Evolutionary conservation across 2,797 vertebrate genomes (phyloP), one percentile per base, ranked within the genome.

Genomic region (Onychomys arenicola): DNA sequence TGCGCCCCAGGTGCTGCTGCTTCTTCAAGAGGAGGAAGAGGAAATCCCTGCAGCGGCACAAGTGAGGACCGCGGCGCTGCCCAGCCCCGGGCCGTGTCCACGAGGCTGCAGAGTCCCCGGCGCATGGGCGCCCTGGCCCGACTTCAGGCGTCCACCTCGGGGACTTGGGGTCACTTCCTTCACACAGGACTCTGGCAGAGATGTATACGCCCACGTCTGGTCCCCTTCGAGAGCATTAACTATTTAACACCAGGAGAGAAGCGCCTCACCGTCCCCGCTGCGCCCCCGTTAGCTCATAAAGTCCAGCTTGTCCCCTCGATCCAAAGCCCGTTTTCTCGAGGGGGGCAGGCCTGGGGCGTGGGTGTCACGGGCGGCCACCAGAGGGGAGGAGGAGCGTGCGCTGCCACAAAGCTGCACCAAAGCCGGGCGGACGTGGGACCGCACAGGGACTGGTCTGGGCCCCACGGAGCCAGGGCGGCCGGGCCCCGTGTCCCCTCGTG

Each of bases 11-110:
- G 99, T 99, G 99, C 99, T 99, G 99, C 99, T 99, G 99, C 98
- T 99, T 99, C 99, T 99, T 99, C 98, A 99, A 99, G 97, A 99
- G 99, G 97, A 99, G 99, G 98, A 99, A 99, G 99, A 99, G 99
- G 99, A 99, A 99, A 99, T 99, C 99, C 34, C 99, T 99, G 96
- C 99, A 99, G 98, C 99, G 99, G 97, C 99, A 99, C 98, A 99
- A 99, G 98, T 99, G 99, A 99, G 80, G n/a, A n/a, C n/a, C n/a
- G n/a, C n/a, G n/a, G n/a, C 2, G 12, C 67, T n/a, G 61, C 61
- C 59, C 49, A 89, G 43, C 83, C 75, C 40, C 23, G n/a, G n/a
- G 95, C 63, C 57, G 49, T 21, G 82, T 90, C 76, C 37, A 13
- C 2, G 21, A 76, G 84, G 90, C 78, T 34, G 34, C 0, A 3